Evolutionary conservation across 30 jellyfish, hydroid and myxozoan species (phyloP), one percentile per base, ranked within the genome.

Genomic region (Cassiopea andromeda): DNA sequence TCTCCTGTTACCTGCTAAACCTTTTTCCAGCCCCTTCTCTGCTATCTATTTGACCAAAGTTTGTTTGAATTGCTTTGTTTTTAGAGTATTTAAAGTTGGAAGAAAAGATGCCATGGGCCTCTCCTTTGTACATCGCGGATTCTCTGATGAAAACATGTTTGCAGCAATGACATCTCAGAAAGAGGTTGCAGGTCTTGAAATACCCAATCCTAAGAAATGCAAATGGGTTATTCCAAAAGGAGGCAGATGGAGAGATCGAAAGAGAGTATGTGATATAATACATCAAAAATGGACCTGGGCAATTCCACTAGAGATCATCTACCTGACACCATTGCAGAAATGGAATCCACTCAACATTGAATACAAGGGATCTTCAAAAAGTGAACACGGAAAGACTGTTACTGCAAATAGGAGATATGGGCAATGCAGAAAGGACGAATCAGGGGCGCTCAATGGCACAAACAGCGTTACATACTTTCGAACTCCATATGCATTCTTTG

Each of bases 231-330:
- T 46, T 17, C 76, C 82, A 19, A 67, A 75, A 57, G 90, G 83
- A 10, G 76, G 76, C 46, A 82, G 44, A 82, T 82, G 93, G 80
- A 64, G 75, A 66, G 74, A 83, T 61, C 61, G 87, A 69, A 84
- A 81, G 79, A 70, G 84, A 9, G 87, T 69, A 2, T 95, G 99
- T 78, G 90, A 87, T 38, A 74, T 8, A 64, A 71, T 91, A 10
- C 91, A 79, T 45, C 97, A 95, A 59, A 90, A 87, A 54, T 95
- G 99, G 99, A 64, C 98, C 15, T 95, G 96, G 90, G 99, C 99
- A 15, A 91, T 95, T 8, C 99, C 99, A 48, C 75, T 95, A 77
- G 99, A 95, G 75, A 68, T 95, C 89, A 95, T 95, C 79, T 95
- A 86, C 73, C 87, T 95, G 81, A 95, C 98, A 13, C 99, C 99